Evolutionary conservation across 2,113 vertebrate species (phyloP).

Genomic region (Elachura formosa): DNA sequence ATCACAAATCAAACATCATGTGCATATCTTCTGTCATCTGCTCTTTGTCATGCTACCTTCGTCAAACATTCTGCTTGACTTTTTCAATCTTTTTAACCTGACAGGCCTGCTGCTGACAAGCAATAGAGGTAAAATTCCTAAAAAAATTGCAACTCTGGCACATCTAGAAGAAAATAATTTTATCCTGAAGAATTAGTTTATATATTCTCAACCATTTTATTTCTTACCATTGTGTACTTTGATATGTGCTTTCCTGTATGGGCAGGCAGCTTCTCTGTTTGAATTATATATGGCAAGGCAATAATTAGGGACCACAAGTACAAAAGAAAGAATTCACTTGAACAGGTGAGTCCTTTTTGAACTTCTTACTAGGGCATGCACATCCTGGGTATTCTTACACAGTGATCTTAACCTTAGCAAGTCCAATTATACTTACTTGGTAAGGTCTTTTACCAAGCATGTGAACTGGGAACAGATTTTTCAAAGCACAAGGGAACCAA

Average conservation of each 20-base stretch:
- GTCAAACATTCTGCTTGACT: neutral
- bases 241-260: neutral
- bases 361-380: neutral
- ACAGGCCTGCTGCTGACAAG: neutral
- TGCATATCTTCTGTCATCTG: neutral
- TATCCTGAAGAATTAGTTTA: neutral
- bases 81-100: neutral
- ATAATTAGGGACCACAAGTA: neutral
- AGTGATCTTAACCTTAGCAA: neutral
- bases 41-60: neutral
- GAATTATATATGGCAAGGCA: neutral
- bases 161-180: neutral
- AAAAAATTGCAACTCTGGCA: neutral
- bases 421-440: neutral
- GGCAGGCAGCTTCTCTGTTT: neutral
- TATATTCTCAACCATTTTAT: neutral
- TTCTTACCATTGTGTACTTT: neutral
- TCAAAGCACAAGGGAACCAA: neutral
- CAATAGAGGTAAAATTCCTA: neutral
- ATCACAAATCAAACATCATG: neutral
- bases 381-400: neutral
- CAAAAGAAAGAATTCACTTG: neutral
- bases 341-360: neutral
- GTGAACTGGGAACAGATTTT: neutral
- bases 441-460: too few species aligned